Percentiles rank a stretch among this genome's conserved stretches.
These are phyloP conservation scores for Paraescarpia echinospica DNA, from an alignment of 1,140 invertebrate species.

Conservation along the genomic window DNA sequence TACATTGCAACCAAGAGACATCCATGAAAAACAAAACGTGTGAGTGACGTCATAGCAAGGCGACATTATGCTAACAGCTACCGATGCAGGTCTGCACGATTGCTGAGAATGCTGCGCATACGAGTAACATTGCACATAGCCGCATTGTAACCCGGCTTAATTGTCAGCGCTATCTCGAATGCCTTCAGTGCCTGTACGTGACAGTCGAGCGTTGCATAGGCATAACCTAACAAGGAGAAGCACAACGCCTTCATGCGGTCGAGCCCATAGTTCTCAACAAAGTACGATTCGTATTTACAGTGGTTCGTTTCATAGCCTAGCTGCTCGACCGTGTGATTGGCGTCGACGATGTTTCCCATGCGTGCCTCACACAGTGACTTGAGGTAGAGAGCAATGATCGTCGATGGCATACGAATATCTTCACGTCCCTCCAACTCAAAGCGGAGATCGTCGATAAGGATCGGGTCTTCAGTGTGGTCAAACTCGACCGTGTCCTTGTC, in stretches of 20 bases:
- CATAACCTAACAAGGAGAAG: conserved; percentile 9
- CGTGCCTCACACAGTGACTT: conserved; percentile 10
- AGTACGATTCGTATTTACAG: conserved; percentile 17
- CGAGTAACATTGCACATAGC: not conserved
- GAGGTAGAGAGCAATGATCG: conserved; percentile 17
- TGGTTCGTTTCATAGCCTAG: conserved; percentile 9
- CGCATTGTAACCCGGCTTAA: not conserved
- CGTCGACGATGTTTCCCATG: conserved; percentile 14
- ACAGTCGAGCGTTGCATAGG: conserved; percentile 5
- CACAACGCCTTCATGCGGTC: conserved; percentile 23
- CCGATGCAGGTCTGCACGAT: not conserved
- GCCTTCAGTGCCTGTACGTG: not conserved
- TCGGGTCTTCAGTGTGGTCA: conserved; percentile 25
- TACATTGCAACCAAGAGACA: not conserved
- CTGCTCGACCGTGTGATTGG: not conserved
- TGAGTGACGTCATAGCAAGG: not conserved
- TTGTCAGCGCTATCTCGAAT: conserved; percentile 13
- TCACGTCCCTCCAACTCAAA: conserved; percentile 14
- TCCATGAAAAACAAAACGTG: not conserved
- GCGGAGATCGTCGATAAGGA: conserved; percentile 10
- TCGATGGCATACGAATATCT: conserved; percentile 12
- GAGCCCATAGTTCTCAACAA: not conserved
- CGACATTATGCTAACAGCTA: not conserved
- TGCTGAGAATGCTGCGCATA: not conserved
- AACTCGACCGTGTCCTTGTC: conserved; percentile 25